Conservation (phyloP, 1,140 invertebrate genomes). For the Drosophila erecta region DNA sequence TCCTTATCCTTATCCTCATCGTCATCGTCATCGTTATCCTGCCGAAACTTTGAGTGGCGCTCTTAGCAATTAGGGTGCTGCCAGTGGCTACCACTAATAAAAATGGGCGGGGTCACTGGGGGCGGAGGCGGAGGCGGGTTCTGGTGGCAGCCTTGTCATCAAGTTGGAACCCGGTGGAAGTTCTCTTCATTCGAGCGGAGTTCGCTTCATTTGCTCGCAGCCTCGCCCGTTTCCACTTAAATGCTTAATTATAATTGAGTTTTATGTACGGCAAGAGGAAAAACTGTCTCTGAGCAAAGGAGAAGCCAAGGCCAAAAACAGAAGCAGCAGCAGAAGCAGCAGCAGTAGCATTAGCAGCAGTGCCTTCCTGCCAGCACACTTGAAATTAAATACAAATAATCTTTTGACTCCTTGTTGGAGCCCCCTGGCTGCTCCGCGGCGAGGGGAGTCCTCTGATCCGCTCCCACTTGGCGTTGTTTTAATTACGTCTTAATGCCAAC, state of each 20-base stretch:
- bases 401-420: constrained; percentile 66
- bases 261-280: constrained; percentile 51
- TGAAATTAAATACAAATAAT: constrained; percentile 83
- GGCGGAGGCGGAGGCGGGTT: neutral
- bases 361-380: constrained; percentile 55
- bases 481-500: constrained; percentile 81
- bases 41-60: constrained; percentile 58
- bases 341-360: constrained; percentile 6
- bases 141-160: constrained; percentile 15
- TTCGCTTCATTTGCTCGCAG: constrained; percentile 71
- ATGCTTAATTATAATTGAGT: constrained; percentile 84
- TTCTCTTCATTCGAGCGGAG: constrained; percentile 1
- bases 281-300: constrained; percentile 52
- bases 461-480: constrained; percentile 75
- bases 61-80: constrained; percentile 70
- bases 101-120: constrained; percentile 33
- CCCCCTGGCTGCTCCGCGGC: too few species aligned
- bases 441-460: constrained; percentile 1
- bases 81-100: constrained; percentile 58
- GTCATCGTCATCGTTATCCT: constrained; percentile 1
- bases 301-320: too few species aligned
- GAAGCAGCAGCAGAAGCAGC: neutral
- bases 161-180: constrained; percentile 1
- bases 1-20: constrained; percentile 9
- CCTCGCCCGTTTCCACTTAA: constrained; percentile 73